A percentile compares a stretch with the other conserved stretches of the same genome.
Conservation (phyloP, 2,888 invertebrate genomes). For the Tetranychus piercei region DNA sequence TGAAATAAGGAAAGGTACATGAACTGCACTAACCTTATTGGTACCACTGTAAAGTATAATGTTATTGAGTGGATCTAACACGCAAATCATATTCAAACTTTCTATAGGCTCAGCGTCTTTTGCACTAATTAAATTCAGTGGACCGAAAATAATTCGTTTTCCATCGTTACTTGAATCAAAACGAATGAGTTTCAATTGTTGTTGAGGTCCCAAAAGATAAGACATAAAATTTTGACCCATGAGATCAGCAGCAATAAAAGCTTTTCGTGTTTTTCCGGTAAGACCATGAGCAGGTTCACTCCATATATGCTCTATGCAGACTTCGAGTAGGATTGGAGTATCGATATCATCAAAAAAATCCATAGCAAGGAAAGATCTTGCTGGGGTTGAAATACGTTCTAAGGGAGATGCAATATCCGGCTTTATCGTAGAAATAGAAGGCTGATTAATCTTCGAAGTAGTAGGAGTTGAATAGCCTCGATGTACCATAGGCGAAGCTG, state of each 20-base stretch:
- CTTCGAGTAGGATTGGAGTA: constrained; percentile 57
- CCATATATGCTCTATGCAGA: constrained; percentile 78
- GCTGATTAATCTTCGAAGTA: background rate
- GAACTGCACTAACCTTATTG: constrained; percentile 41
- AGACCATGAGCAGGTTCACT: constrained; percentile 43
- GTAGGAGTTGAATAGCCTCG: background rate
- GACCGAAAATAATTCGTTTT: constrained; percentile 54
- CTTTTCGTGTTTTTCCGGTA: constrained; percentile 46
- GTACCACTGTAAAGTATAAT: constrained; percentile 66
- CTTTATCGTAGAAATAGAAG: background rate
- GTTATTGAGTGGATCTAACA: constrained; percentile 57
- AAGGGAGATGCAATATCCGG: constrained; percentile 36
- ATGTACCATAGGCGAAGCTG: constrained; percentile 2
- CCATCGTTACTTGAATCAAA: constrained; percentile 34
- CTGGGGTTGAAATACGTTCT: constrained; percentile 30
- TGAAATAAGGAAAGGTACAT: constrained; percentile 16
- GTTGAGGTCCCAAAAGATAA: constrained; percentile 15
- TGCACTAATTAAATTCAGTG: constrained; percentile 50
- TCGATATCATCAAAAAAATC: constrained; percentile 31
- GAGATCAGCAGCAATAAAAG: constrained; percentile 65
- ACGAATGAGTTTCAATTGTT: constrained; percentile 31
- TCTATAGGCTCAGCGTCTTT: constrained; percentile 64
- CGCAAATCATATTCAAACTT: constrained; percentile 59
- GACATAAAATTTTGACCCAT: constrained; percentile 58
- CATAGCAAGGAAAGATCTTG: constrained; percentile 25